phyloP scores from a whole-genome alignment of 2,888 invertebrate species.

The Eupelmus urozonus region DNA sequence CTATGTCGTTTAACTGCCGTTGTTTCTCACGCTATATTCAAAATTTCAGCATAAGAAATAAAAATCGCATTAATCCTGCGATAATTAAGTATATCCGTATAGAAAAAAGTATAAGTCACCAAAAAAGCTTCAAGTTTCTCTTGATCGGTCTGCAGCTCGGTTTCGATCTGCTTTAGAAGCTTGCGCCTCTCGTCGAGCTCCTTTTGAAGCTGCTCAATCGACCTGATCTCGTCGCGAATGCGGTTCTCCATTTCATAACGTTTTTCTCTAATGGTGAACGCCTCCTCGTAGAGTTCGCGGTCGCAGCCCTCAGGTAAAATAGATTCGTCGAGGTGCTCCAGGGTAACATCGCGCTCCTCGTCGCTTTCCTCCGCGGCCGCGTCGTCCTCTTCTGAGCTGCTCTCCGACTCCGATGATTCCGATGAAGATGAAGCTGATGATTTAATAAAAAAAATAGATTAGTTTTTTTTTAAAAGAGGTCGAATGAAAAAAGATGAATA shows the following conservation, averaged over 20 bases:
- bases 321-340: constrained; percentile 84
- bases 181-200: constrained; percentile 82
- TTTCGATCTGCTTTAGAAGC: constrained; percentile 80
- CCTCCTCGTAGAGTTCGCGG: constrained; percentile 82
- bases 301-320: constrained; percentile 87
- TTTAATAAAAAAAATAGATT: neutral
- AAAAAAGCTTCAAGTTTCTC: constrained; percentile 83
- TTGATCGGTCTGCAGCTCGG: constrained; percentile 79
- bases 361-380: constrained; percentile 76
- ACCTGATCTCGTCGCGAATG: constrained; percentile 80
- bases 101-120: constrained; percentile 75
- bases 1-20: constrained; percentile 87
- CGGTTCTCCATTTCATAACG: constrained; percentile 81
- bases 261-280: constrained; percentile 82
- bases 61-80: no score
- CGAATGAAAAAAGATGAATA: no score
- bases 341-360: constrained; percentile 83
- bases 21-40: constrained; percentile 85
- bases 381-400: constrained; percentile 79
- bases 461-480: no score
- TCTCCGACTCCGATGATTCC: constrained; percentile 78
- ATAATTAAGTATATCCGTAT: neutral
- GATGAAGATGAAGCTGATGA: constrained; percentile 73
- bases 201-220: constrained; percentile 80
- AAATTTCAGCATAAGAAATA: neutral